Evolutionary conservation across 2,888 invertebrate genomes (phyloP), one percentile per base, ranked within the genome.

Genomic region (Drosophila seclusa): DNA sequence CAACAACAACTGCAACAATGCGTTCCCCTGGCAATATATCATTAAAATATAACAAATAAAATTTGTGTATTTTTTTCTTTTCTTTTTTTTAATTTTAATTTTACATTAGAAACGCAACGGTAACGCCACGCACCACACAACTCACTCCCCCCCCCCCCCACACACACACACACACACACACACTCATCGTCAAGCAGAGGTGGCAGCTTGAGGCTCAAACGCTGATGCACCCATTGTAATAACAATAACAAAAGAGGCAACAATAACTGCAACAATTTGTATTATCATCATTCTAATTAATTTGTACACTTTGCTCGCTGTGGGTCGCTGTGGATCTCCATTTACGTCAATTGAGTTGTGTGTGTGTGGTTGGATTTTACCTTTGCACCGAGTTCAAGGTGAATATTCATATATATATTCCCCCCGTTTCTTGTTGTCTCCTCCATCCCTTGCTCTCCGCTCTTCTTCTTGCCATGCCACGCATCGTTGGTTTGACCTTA

Each of bases 201-300:
- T 24, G 59, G 11, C 40, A 4, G 11, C 24, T n/a, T 18, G 11
- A 0, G 48, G 36, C 21, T 4, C 21, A n/a, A 8, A 32, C 18
- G 6, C 48, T 62, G 62, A 54, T 60, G 73, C 68, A 73, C 42
- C 68, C 48, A 61, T 75, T 68, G 57, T 64, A 67, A 60, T 68
- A 48, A 61, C 29, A 66, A 63, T 32, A 60, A 45, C 45, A 45
- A 45, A 7, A 24, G 21, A 16, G 2, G 24, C 63, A 59, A 54
- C 50, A 66, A 29, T 32, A 68, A 73, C 36, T 74, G 75, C 75
- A 71, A 58, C 48, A 74, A 70, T 61, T 57, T 66, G 42, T 38
- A 53, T 49, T 61, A 72, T 61, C 65, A 76, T 70, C 59, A 76
- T 76, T 78, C 70, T 68, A 84, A 84, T 80, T 84, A 85, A 83